These are phyloP conservation scores for Stigmatopora nigra DNA, from an alignment of 2,113 vertebrate genomes.

Conservation along the genomic window DNA sequence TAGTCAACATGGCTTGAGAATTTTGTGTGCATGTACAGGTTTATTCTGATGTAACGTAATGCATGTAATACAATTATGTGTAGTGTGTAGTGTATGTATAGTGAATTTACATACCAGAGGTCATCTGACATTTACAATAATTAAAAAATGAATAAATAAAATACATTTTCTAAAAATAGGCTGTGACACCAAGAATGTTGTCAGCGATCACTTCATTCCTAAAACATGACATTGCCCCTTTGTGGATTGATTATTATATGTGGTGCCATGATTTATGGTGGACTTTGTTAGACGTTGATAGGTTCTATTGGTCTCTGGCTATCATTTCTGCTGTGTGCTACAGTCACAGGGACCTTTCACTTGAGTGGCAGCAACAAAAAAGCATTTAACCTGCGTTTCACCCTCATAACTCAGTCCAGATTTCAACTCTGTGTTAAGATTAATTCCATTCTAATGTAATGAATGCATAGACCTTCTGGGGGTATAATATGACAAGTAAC, in stretches of 20 bases:
- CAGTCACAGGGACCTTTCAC: slow-evolving; percentile 27
- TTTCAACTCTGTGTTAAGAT: neutral
- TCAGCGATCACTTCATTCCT: neutral
- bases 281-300: slow-evolving; percentile 9
- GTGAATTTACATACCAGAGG: neutral
- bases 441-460: neutral
- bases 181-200: neutral
- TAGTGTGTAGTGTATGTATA: too few species aligned
- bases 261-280: neutral
- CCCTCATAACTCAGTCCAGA: slow-evolving; percentile 20
- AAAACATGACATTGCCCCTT: neutral
- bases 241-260: slow-evolving; percentile 8
- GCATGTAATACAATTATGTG: neutral
- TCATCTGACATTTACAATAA: neutral
- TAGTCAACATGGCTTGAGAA: neutral
- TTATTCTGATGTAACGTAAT: neutral
- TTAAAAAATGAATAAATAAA: neutral
- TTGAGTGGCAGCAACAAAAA: slow-evolving; percentile 29
- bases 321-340: slow-evolving; percentile 16
- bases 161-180: neutral
- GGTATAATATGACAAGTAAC: neutral
- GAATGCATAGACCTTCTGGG: neutral
- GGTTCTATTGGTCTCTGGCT: slow-evolving; percentile 2
- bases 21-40: neutral
- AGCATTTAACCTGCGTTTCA: slow-evolving; percentile 10